A percentile compares a stretch with the other conserved stretches of the same genome.
Evolutionary conservation across 2,888 invertebrate species (phyloP).

Genomic region (Folsomia candida): DNA sequence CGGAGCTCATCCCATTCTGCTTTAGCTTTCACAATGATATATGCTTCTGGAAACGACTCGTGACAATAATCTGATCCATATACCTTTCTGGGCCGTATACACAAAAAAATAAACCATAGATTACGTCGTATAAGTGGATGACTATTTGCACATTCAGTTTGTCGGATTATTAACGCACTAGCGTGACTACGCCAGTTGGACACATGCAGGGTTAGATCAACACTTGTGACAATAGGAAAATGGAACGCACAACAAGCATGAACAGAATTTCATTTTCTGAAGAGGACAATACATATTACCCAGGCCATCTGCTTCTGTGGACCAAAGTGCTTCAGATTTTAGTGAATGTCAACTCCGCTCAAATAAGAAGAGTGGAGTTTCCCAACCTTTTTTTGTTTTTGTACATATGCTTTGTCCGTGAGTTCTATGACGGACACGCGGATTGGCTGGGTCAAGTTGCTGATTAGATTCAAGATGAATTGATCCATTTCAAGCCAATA

Average conservation of each 20-base stretch:
- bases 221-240: neutral
- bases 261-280: neutral
- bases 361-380: no score
- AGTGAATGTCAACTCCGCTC: neutral
- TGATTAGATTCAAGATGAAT: neutral
- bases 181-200: neutral
- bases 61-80: neutral
- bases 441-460: neutral
- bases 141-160: neutral
- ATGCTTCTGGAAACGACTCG: neutral
- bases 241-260: neutral
- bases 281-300: neutral
- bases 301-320: neutral
- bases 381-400: neutral
- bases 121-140: neutral
- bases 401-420: neutral
- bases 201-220: neutral
- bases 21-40: neutral
- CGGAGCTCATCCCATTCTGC: slow-evolving; percentile 14
- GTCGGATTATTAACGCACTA: neutral
- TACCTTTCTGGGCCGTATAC: neutral
- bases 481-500: neutral
- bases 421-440: no score
- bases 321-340: neutral
- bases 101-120: neutral